A percentile compares a stretch with the other conserved stretches of the same genome.
Evolutionary conservation across 2,888 invertebrate genomes (phyloP).

Genomic region (Nymphalis polychloros): DNA sequence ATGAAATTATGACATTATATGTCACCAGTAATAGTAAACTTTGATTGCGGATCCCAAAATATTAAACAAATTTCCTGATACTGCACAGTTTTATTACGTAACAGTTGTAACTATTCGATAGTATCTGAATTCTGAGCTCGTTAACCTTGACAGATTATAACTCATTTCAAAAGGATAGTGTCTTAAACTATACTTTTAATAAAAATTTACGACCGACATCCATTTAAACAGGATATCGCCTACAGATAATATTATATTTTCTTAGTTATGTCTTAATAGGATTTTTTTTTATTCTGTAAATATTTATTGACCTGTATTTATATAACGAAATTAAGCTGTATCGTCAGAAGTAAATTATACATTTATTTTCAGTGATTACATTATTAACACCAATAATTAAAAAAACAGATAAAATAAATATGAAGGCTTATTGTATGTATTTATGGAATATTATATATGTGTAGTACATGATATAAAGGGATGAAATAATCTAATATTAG

Average conservation of each 20-base stretch:
- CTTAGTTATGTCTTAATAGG: not conserved
- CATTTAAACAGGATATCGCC: slow-evolving; percentile 21
- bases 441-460: too few species aligned
- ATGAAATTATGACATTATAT: not conserved
- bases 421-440: too few species aligned
- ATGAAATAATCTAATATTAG: too few species aligned
- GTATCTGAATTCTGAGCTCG: not conserved
- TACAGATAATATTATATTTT: not conserved
- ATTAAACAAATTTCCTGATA: not conserved
- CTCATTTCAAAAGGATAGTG: slow-evolving; percentile 6
- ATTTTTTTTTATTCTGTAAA: too few species aligned
- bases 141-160: slow-evolving; percentile 12
- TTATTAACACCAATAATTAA: too few species aligned
- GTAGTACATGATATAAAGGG: too few species aligned
- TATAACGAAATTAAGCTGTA: too few species aligned
- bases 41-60: not conserved
- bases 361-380: too few species aligned
- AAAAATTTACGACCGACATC: slow-evolving; percentile 17
- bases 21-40: too few species aligned
- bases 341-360: too few species aligned
- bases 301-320: too few species aligned
- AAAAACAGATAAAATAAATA: too few species aligned
- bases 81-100: not conserved
- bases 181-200: slow-evolving; percentile 15
- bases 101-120: not conserved